A percentile compares a stretch with the other conserved stretches of the same genome.
Conservation (phyloP, 92 coral and sea anemone genomes). For the Epizoanthus illoricatus region DNA sequence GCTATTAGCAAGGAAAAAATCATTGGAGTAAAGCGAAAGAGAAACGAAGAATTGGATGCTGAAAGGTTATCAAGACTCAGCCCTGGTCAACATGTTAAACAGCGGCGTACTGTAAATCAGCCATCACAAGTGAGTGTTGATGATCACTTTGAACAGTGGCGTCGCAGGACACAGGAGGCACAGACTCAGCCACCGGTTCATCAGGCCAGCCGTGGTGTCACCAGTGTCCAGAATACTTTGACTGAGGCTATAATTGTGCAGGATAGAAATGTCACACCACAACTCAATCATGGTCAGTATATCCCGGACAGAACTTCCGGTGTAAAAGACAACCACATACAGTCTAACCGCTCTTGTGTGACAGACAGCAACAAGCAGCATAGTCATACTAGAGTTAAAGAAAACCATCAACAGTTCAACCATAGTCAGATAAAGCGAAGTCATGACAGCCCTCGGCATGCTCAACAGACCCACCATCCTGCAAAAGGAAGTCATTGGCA, state of each 20-base stretch:
- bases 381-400: slow-evolving; percentile 2
- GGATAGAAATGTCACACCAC: slow-evolving; percentile 33
- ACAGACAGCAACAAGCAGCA: slow-evolving; percentile 22
- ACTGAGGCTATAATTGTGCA: slow-evolving; percentile 8
- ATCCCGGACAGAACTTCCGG: slow-evolving; percentile 9
- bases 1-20: neutral
- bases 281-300: neutral
- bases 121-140: slow-evolving; percentile 69
- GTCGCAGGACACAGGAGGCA: slow-evolving; percentile 54
- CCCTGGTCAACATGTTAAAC: slow-evolving; percentile 24
- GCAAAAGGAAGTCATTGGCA: too few species aligned
- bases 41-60: slow-evolving; percentile 6
- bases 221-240: slow-evolving; percentile 46
- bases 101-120: slow-evolving; percentile 56
- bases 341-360: slow-evolving; percentile 3
- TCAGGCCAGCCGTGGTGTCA: slow-evolving; percentile 23
- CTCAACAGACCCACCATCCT: neutral
- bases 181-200: slow-evolving; percentile 22
- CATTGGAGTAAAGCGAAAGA: slow-evolving; percentile 10
- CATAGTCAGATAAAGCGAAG: neutral
- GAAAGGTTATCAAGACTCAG: slow-evolving; percentile 32
- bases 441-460: neutral
- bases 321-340: slow-evolving; percentile 27
- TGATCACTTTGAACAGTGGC: slow-evolving; percentile 88
- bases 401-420: slow-evolving; percentile 9